These are phyloP conservation scores for Acrocephalus kingi DNA, from an alignment of 2,113 vertebrate genomes.

Conservation along the genomic window DNA sequence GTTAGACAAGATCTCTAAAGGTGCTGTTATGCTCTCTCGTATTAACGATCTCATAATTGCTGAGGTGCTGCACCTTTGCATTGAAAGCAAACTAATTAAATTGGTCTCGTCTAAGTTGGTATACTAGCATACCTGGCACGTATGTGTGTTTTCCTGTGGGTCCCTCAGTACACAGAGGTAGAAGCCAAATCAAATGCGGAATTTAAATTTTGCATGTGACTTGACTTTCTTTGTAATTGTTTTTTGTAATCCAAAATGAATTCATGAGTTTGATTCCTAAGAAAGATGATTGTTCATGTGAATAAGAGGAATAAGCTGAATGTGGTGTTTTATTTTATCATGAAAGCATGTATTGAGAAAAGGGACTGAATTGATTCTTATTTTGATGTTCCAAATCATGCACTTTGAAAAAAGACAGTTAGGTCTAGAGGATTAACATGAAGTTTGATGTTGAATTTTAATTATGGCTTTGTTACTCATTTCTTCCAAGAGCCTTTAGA, in stretches of 20 bases:
- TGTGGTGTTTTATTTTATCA: neutral
- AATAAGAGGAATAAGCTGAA: neutral
- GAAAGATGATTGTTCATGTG: neutral
- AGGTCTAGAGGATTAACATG: slow-evolving; percentile 48
- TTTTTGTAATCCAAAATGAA: neutral
- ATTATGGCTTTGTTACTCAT: slow-evolving; percentile 43
- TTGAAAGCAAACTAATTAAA: slow-evolving; percentile 61
- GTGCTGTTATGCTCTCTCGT: slow-evolving; percentile 47
- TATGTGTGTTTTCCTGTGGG: neutral
- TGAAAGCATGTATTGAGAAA: neutral
- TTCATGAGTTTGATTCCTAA: neutral
- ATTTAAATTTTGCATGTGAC: neutral
- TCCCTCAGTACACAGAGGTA: neutral
- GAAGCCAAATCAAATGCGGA: neutral
- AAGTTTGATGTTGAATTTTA: slow-evolving; percentile 62
- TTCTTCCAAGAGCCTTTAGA: slow-evolving; percentile 39
- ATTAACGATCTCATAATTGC: slow-evolving; percentile 64
- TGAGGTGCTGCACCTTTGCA: slow-evolving; percentile 55
- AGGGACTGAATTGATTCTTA: neutral
- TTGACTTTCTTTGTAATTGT: neutral
- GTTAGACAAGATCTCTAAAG: slow-evolving; percentile 52
- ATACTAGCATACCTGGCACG: neutral
- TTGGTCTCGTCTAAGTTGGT: neutral
- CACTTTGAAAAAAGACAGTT: slow-evolving; percentile 32
- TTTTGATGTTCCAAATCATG: slow-evolving; percentile 41